Evolutionary conservation across 2,797 vertebrate species (phyloP).

Genomic region (Picus viridis): DNA sequence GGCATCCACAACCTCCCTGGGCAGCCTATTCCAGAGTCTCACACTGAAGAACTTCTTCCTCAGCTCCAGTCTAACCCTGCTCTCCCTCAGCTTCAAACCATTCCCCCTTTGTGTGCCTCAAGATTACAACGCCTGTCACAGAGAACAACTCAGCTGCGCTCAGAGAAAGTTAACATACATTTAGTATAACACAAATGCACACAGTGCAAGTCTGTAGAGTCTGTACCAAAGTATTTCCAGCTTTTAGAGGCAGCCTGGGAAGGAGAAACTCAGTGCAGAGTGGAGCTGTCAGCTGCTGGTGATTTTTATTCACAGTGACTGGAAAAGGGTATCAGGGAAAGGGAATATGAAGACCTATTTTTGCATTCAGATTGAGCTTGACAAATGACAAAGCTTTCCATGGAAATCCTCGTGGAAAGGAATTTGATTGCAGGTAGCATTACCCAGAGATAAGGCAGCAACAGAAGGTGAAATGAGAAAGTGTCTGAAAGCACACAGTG

Average conservation of each 20-base stretch:
- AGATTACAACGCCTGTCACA: neutral
- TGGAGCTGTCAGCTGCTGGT: neutral
- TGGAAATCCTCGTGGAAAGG: neutral
- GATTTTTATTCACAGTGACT: slow-evolving; percentile 38
- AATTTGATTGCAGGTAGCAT: slow-evolving; percentile 2
- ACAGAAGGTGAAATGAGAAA: neutral
- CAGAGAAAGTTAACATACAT: neutral
- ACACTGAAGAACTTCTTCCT: no score
- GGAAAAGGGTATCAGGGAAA: neutral
- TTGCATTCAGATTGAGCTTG: slow-evolving; percentile 6
- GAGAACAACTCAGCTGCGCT: accelerated
- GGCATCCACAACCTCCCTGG: no score
- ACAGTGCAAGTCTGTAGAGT: neutral
- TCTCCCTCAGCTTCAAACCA: no score
- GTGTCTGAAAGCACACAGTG: neutral
- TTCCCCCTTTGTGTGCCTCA: neutral
- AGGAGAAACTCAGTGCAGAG: neutral
- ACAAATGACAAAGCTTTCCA: slow-evolving; percentile 31
- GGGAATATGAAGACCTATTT: slow-evolving; percentile 33
- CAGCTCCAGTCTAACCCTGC: no score
- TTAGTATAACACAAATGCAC: neutral
- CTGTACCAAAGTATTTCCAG: neutral
- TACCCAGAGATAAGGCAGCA: neutral
- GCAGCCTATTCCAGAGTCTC: no score
- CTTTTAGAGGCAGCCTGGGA: neutral